Conservation (phyloP, 2,797 vertebrate species). For the Schizothorax lantsangensis region DNA sequence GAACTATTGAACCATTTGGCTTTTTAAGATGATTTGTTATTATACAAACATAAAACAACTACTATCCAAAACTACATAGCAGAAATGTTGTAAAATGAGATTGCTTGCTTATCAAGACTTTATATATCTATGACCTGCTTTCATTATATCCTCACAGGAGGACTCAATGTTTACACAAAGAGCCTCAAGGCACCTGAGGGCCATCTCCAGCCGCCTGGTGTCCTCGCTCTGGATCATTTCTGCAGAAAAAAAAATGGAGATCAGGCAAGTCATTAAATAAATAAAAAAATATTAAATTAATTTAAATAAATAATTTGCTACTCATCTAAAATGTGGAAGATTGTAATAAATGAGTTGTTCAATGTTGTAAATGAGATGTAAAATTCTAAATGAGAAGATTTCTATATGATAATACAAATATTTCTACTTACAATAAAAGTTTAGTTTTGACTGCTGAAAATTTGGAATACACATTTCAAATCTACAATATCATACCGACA, state of each 20-base stretch:
- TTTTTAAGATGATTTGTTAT: neutral
- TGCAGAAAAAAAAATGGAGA: slow-evolving; percentile 46
- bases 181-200: slow-evolving; percentile 77
- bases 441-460: neutral
- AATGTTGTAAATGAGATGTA: neutral
- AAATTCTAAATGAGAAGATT: neutral
- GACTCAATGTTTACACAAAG: slow-evolving; percentile 72
- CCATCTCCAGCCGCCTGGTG: slow-evolving; percentile 72
- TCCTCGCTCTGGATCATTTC: slow-evolving; percentile 76
- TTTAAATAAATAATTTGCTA: neutral
- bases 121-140: slow-evolving; percentile 72
- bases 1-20: neutral
- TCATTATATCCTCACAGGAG: slow-evolving; percentile 76
- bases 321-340: neutral
- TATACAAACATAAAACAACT: too few species aligned
- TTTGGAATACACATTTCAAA: neutral
- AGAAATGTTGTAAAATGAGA: neutral
- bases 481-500: slow-evolving; percentile 70
- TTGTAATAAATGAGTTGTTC: neutral
- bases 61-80: neutral
- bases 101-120: neutral
- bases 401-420: neutral
- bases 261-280: neutral
- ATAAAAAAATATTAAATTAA: neutral
- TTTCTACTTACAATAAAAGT: neutral